Conservation (phyloP, 2,888 invertebrate species). For the Trissoscelio sp. region DNA sequence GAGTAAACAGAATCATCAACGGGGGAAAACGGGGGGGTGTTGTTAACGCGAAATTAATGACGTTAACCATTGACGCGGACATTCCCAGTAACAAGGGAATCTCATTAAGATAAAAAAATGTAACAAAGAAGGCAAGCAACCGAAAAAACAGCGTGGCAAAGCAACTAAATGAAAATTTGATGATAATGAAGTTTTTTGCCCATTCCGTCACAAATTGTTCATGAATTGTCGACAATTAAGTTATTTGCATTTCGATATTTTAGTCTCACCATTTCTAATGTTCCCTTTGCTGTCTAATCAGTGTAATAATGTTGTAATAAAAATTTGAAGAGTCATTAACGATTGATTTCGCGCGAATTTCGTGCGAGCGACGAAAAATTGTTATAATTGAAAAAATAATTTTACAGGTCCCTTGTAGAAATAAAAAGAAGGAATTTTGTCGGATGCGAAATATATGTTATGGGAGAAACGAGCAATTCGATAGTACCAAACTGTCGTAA, state of each 20-base stretch:
- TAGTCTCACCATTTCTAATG: background rate
- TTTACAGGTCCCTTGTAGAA: slow-evolving; percentile 11
- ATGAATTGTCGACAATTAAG: background rate
- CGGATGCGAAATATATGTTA: slow-evolving; percentile 49
- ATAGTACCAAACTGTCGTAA: slow-evolving; percentile 66
- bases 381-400: slow-evolving; percentile 13
- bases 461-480: slow-evolving; percentile 59
- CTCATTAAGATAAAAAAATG: slow-evolving; percentile 47
- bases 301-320: background rate
- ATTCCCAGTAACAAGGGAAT: slow-evolving; percentile 64
- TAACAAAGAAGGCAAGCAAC: slow-evolving; percentile 58
- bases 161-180: slow-evolving; percentile 17
- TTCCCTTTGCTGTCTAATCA: background rate
- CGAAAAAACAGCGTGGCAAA: slow-evolving; percentile 20
- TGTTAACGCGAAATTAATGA: slow-evolving; percentile 70
- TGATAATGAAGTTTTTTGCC: slow-evolving; percentile 38
- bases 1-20: slow-evolving; percentile 67
- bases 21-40: slow-evolving; percentile 73
- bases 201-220: background rate
- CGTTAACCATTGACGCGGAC: slow-evolving; percentile 62
- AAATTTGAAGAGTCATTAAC: background rate
- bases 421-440: slow-evolving; percentile 50
- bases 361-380: slow-evolving; percentile 20
- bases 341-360: background rate
- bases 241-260: background rate